Percentiles rank a stretch among this genome's conserved stretches.
Evolutionary conservation across 2,113 vertebrate species (phyloP).

Genomic region (Takifugu bimaculatus): DNA sequence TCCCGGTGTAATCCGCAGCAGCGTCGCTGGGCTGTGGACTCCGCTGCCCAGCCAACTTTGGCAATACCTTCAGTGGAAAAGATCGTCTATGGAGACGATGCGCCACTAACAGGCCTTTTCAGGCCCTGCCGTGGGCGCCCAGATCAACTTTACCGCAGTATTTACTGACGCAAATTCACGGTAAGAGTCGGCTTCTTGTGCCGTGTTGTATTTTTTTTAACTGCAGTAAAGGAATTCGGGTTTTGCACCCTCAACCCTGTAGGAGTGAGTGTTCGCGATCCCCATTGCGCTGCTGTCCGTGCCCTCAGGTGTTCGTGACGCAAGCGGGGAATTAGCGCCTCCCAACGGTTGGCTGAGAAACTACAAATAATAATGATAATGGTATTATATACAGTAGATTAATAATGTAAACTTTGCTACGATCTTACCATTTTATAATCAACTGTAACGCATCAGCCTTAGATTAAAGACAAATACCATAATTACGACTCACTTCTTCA

Average conservation of each 20-base stretch:
- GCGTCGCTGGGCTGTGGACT: constrained; percentile 19
- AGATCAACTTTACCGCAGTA: too few species aligned
- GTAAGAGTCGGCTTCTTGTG: too few species aligned
- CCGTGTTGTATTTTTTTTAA: neutral
- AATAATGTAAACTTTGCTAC: too few species aligned
- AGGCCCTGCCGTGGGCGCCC: too few species aligned
- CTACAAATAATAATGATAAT: constrained; percentile 4
- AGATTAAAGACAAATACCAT: too few species aligned
- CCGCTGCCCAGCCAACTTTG: constrained; percentile 39
- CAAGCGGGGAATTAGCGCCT: constrained; percentile 16
- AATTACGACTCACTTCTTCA: too few species aligned
- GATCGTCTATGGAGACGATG: constrained; percentile 2
- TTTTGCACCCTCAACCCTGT: too few species aligned
- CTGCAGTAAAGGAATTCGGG: too few species aligned
- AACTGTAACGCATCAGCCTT: too few species aligned
- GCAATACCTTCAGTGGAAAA: constrained; percentile 32
- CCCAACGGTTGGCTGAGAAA: fast-evolving
- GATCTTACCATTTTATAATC: too few species aligned
- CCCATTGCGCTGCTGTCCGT: neutral
- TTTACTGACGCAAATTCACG: neutral
- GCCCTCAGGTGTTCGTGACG: constrained; percentile 24
- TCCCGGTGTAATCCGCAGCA: constrained; percentile 33
- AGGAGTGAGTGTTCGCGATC: constrained; percentile 33
- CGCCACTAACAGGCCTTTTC: neutral
- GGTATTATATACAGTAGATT: too few species aligned